Base-by-base conservation (phyloP, 1,140 invertebrate species). In the Drosophila ficusphila region DNA sequence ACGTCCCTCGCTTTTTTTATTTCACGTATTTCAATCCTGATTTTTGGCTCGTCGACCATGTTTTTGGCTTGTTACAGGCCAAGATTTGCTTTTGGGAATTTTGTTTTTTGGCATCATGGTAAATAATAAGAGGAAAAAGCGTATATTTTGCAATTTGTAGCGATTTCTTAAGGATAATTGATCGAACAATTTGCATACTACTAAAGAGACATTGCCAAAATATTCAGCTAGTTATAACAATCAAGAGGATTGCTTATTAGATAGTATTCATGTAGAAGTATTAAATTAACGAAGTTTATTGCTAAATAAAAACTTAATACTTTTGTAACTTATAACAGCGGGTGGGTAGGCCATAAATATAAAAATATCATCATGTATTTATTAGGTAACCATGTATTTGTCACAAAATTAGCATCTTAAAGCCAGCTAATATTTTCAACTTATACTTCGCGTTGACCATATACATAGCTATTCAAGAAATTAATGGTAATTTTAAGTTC, bases 51-150 rank as follows among this genome's bases (percentile, higher is more conserved):
- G 41, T 14, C 23, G 46, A 68, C 42, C 18, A 38, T 42, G 31
- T 71, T 74, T 70, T 47, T 57, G 41, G 64, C 58, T 79, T 71
- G 54, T 78, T 76, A 71, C 44, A 47, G 72, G 31, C 58, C 68
- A 47, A 67, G 62, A 52, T 76, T 67, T 83, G 56, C 46, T 64
- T 68, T 52, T 38, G n/a, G 41, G 21, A 11, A 44, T 25, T 44
- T 42, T 64, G 25, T 25, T 44, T 42, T 64, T 34, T 57, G 46
- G 56, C 12, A 52, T 16, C 34, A 41, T 31, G 29, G 34, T 51
- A 68, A 57, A 72, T 58, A 73, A 74, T 39, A 57, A 56, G 25
- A 52, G 34, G 21, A 12, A 41, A 48, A 48, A 33, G 23, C 18
- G 36, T 62, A 41, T 61, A 53, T 69, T 56, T 42, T 6, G 42